Percentiles rank a stretch among this genome's conserved stretches.
Conservation (phyloP, 1,140 invertebrate species). For the Drosophila watanabei region DNA sequence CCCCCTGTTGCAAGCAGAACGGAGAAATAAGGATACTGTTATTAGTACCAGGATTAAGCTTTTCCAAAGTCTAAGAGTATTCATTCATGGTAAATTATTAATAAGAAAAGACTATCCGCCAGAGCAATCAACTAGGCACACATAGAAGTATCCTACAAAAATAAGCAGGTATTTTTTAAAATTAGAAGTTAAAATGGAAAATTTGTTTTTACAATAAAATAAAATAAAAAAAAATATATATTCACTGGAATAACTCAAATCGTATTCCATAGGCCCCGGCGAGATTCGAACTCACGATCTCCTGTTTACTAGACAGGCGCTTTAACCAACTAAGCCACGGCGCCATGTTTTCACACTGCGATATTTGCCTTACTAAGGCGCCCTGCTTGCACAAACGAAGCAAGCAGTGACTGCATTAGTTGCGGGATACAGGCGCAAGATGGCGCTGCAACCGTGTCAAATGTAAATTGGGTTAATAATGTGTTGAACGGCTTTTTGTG, state of each 20-base stretch:
- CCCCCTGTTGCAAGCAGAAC: not conserved
- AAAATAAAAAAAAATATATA: slow-evolving; percentile 36
- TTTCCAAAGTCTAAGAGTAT: not conserved
- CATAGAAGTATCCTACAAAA: not conserved
- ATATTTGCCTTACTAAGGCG: slow-evolving; percentile 2
- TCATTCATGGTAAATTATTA: not conserved
- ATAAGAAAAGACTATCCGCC: not conserved
- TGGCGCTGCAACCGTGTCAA: slow-evolving; percentile 2
- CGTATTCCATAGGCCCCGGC: slow-evolving; percentile 87
- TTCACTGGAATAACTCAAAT: slow-evolving; percentile 86
- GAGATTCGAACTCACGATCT: slow-evolving; percentile 88
- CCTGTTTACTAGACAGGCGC: slow-evolving; percentile 89
- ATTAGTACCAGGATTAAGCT: not conserved
- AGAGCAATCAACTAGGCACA: not conserved
- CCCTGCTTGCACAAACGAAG: not conserved
- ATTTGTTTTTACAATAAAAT: not conserved
- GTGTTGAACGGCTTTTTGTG: not conserved
- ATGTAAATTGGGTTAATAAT: not conserved
- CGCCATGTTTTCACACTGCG: slow-evolving; percentile 66
- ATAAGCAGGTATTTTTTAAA: not conserved
- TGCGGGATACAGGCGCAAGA: not conserved
- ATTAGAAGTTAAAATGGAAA: no score
- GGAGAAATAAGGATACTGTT: slow-evolving; percentile 1
- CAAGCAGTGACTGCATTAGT: not conserved
- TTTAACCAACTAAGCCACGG: slow-evolving; percentile 89